Evolutionary conservation across 2,888 invertebrate species (phyloP).

Genomic region (Melinaea marsaeus): DNA sequence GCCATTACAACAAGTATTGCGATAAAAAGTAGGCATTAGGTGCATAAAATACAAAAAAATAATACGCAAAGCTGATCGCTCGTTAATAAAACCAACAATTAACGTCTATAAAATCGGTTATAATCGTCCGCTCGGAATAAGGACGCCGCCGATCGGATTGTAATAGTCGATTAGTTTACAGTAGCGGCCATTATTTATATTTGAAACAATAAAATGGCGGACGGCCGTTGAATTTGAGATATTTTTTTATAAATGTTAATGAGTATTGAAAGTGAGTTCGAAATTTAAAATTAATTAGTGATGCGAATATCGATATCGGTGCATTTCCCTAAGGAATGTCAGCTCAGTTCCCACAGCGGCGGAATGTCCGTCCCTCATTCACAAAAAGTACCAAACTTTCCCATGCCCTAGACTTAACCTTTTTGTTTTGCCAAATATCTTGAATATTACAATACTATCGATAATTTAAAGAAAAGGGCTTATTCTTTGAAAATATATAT

Average conservation of each 20-base stretch:
- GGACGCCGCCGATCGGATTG: slow-evolving; percentile 35
- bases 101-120: slow-evolving; percentile 60
- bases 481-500: background rate
- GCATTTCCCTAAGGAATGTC: slow-evolving; percentile 71
- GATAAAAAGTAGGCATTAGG: background rate
- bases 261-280: slow-evolving; percentile 1
- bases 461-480: background rate
- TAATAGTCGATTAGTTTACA: slow-evolving; percentile 12
- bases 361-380: slow-evolving; percentile 40
- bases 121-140: slow-evolving; percentile 48
- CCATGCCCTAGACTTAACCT: slow-evolving; percentile 49
- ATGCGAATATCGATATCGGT: slow-evolving; percentile 57
- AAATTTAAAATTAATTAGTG: slow-evolving; percentile 13
- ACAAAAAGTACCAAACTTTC: slow-evolving; percentile 72
- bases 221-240: too few relatives aligned
- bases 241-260: background rate
- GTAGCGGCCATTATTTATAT: slow-evolving; percentile 3
- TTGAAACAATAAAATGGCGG: background rate
- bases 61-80: slow-evolving; percentile 40
- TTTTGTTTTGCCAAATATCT: slow-evolving; percentile 5
- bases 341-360: slow-evolving; percentile 68
- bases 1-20: too few relatives aligned
- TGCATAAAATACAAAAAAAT: slow-evolving; percentile 37
- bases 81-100: slow-evolving; percentile 68
- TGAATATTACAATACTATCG: background rate